These are phyloP conservation scores for Brienomyrus brachyistius DNA, from an alignment of 2,113 vertebrate species.

Conservation along the genomic window DNA sequence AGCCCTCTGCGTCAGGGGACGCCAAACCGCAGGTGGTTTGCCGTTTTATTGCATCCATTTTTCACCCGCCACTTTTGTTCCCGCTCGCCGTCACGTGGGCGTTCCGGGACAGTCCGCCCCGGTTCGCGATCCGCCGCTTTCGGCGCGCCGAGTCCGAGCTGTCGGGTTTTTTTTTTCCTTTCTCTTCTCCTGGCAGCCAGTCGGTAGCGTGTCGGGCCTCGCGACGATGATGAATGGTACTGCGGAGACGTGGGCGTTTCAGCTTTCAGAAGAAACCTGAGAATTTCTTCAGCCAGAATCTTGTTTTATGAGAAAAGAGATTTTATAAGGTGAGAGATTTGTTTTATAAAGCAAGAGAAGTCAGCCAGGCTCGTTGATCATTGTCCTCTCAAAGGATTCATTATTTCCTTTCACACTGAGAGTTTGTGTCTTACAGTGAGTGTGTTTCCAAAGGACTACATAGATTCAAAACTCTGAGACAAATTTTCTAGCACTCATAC, in stretches of 20 bases:
- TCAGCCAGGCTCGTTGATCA: neutral
- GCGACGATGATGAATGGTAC: neutral
- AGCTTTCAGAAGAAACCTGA: neutral
- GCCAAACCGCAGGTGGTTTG: neutral
- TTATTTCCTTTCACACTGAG: neutral
- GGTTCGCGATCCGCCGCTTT: neutral
- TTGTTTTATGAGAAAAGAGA: neutral
- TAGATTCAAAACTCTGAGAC: neutral
- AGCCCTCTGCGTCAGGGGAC: neutral
- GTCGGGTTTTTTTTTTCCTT: neutral
- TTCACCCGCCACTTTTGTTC: neutral
- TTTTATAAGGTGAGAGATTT: slow-evolving; percentile 1
- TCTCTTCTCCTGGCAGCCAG: neutral
- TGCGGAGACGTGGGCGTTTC: neutral
- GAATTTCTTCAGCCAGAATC: neutral
- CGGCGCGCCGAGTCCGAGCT: neutral
- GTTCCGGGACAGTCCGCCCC: neutral
- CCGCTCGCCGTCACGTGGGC: neutral
- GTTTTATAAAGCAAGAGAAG: neutral
- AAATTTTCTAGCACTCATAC: neutral
- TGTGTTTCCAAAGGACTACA: neutral
- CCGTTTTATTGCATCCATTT: slow-evolving; percentile 6
- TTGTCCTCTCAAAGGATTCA: neutral
- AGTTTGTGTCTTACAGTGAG: neutral
- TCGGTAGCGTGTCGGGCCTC: neutral